A percentile compares a stretch with the other conserved stretches of the same genome.
phyloP scores from a whole-genome alignment of 2,113 vertebrate species.

The Menidia beryllina region DNA sequence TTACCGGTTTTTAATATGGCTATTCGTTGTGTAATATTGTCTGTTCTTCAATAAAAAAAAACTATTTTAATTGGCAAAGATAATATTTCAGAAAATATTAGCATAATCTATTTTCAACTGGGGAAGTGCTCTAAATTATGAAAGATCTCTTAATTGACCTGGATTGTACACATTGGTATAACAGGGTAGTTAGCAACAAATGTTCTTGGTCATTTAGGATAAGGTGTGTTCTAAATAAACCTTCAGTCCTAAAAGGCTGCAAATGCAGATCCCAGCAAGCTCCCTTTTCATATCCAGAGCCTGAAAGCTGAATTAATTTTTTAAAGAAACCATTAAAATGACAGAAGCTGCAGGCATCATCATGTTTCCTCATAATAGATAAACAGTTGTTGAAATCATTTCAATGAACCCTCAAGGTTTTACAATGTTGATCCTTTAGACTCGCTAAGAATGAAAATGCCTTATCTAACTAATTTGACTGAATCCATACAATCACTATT shows the following conservation, averaged over 20 bases:
- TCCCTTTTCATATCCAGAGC: not conserved
- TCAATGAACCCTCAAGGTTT: not conserved
- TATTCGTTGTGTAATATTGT: too few relatives aligned
- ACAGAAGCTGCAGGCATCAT: not conserved
- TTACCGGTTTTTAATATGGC: too few relatives aligned
- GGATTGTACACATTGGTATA: too few relatives aligned
- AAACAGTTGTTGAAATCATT: not conserved
- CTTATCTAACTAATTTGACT: not conserved
- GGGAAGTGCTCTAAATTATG: too few relatives aligned
- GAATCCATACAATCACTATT: conserved; percentile 5
- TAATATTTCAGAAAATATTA: too few relatives aligned
- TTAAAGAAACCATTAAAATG: conserved; percentile 6
- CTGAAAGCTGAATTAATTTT: conserved; percentile 6
- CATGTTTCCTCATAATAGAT: not conserved
- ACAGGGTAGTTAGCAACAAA: too few relatives aligned
- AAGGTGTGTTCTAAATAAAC: not conserved
- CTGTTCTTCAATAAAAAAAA: too few relatives aligned
- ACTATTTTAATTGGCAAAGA: too few relatives aligned
- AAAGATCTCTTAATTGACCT: too few relatives aligned
- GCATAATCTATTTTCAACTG: too few relatives aligned
- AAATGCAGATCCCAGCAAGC: not conserved
- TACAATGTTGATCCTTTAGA: not conserved
- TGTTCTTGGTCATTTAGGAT: not conserved
- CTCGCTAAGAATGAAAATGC: not conserved
- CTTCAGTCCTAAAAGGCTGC: not conserved